phyloP scores from a whole-genome alignment of 2,888 invertebrate genomes.

The Cepaea hortensis region DNA sequence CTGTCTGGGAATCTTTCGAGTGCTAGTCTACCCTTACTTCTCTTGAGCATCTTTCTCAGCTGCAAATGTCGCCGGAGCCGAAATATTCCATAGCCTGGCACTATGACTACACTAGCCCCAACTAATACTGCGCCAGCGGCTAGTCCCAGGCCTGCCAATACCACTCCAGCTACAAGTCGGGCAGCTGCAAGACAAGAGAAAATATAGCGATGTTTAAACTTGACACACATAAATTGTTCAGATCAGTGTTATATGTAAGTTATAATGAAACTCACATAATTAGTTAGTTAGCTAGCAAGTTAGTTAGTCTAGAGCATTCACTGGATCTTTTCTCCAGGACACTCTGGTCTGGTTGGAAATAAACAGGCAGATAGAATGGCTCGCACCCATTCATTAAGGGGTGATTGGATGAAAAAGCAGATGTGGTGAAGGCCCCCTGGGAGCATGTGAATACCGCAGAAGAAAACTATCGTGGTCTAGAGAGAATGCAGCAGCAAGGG shows the following conservation, averaged over 20 bases:
- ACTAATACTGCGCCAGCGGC: conserved; percentile 72
- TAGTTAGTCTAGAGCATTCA: too few species aligned
- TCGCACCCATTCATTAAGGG: too few species aligned
- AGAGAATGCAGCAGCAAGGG: too few species aligned
- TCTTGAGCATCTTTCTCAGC: conserved; percentile 8
- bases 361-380: background rate
- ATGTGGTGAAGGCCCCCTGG: too few species aligned
- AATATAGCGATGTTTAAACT: background rate
- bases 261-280: background rate
- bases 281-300: too few species aligned
- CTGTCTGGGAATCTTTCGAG: background rate
- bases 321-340: too few species aligned
- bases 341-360: too few species aligned
- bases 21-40: background rate
- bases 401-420: too few species aligned
- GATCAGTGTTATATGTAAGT: background rate
- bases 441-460: too few species aligned
- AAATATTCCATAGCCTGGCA: conserved; percentile 72
- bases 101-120: conserved; percentile 70
- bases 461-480: too few species aligned
- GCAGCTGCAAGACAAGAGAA: conserved; percentile 61
- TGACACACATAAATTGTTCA: background rate
- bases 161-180: conserved; percentile 69
- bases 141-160: conserved; percentile 69
- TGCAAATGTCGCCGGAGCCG: conserved; percentile 56